A percentile compares a stretch with the other conserved stretches of the same genome.
These are phyloP conservation scores for Madoqua kirkii DNA, from an alignment of 2,113 vertebrate species.

Conservation along the genomic window DNA sequence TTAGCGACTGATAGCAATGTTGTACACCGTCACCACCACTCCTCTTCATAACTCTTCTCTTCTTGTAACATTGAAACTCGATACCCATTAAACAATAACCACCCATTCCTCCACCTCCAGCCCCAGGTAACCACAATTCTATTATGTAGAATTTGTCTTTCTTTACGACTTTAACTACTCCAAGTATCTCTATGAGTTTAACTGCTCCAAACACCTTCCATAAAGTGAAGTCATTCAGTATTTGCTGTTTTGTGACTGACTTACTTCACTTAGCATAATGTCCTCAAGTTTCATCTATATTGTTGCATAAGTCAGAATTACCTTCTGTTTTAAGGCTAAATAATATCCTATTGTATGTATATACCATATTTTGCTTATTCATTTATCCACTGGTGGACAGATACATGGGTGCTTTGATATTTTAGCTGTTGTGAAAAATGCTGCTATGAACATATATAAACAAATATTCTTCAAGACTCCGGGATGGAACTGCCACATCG, in stretches of 20 bases:
- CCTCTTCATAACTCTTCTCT: not conserved
- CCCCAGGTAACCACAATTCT: not conserved
- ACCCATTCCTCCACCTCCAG: not conserved
- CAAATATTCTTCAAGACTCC: not conserved
- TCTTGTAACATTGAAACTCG: not conserved
- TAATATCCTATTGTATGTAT: not conserved
- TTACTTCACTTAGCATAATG: not conserved
- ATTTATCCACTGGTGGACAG: not conserved
- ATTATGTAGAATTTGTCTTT: not conserved
- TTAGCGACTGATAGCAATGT: not conserved
- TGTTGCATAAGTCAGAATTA: not conserved
- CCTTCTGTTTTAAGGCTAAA: not conserved
- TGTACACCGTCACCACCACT: not conserved
- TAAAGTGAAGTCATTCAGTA: not conserved
- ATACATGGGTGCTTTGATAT: not conserved
- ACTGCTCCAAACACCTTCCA: not conserved
- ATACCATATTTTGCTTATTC: not conserved
- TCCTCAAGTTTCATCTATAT: not conserved
- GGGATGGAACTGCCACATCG: not conserved
- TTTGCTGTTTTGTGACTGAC: not conserved
- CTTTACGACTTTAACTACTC: not conserved
- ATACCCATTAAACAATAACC: not conserved
- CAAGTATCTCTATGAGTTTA: not conserved
- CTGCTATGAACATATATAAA: not conserved
- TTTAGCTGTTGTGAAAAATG: not conserved